Evolutionary conservation across 2,888 invertebrate genomes (phyloP).

Genomic region (Andrena minutula): DNA sequence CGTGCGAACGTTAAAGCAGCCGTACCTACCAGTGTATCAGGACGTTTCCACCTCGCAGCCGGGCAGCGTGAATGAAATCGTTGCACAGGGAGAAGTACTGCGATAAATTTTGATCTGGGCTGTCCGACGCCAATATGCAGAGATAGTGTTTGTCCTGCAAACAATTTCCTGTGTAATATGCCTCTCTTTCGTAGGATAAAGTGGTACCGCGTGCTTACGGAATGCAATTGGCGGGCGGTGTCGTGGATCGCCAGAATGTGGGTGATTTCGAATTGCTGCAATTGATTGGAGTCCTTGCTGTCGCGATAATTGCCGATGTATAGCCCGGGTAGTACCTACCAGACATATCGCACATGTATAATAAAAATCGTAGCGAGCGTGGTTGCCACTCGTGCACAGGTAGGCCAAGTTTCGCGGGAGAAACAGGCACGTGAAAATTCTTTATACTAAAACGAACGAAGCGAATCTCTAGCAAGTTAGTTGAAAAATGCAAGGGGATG

Average conservation of each 20-base stretch:
- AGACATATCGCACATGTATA: constrained; percentile 63
- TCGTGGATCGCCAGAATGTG: constrained; percentile 98
- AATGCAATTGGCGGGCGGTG: constrained; percentile 94
- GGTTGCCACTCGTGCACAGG: background rate
- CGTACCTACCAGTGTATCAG: constrained; percentile 95
- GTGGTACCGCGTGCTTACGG: constrained; percentile 87
- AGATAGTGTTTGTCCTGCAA: constrained; percentile 97
- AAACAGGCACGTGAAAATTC: too few species aligned
- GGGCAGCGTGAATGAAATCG: constrained; percentile 97
- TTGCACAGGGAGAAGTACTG: constrained; percentile 97
- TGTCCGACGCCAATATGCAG: constrained; percentile 98
- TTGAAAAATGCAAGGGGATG: too few species aligned
- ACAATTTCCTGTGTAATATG: constrained; percentile 54
- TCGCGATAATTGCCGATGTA: constrained; percentile 98
- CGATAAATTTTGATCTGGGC: constrained; percentile 96
- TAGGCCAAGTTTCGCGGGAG: too few species aligned
- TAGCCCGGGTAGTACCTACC: constrained; percentile 95
- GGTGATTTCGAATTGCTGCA: constrained; percentile 95
- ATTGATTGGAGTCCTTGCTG: constrained; percentile 95
- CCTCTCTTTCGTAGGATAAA: too few species aligned
- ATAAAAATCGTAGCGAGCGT: background rate
- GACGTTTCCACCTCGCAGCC: constrained; percentile 95
- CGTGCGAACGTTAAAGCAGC: background rate
- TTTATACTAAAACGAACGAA: too few species aligned
- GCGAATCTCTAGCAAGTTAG: too few species aligned